Evolutionary conservation across 2,888 invertebrate genomes (phyloP).

Genomic region (Malacosoma neustria): DNA sequence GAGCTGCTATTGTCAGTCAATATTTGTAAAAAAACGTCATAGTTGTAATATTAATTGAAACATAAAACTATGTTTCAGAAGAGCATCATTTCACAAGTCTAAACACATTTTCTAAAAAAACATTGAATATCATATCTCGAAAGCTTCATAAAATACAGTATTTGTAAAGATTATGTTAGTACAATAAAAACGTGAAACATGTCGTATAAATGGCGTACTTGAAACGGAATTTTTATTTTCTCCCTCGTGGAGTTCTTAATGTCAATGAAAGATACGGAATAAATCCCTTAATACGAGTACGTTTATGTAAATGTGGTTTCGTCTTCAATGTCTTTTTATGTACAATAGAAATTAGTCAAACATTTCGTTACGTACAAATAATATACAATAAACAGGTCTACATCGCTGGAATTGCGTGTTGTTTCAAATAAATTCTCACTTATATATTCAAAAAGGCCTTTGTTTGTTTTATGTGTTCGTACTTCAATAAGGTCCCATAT

Average conservation of each 20-base stretch:
- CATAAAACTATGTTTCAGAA: too few relatives aligned
- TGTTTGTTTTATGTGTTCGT: neutral
- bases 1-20: too few relatives aligned
- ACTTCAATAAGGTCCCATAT: neutral
- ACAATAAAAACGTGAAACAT: neutral
- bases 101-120: constrained; percentile 9
- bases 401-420: neutral
- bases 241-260: constrained; percentile 23
- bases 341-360: neutral
- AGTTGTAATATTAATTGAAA: too few relatives aligned
- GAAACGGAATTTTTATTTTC: neutral
- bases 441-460: neutral
- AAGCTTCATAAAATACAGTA: neutral
- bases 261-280: constrained; percentile 20
- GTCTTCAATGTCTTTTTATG: constrained; percentile 17
- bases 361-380: neutral
- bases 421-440: neutral
- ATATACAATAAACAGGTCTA: neutral
- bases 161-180: neutral
- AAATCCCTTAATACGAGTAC: constrained; percentile 35
- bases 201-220: neutral
- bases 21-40: too few relatives aligned
- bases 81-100: too few relatives aligned
- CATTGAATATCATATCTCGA: neutral
- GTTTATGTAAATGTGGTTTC: constrained; percentile 32